Evolutionary conservation across 2,113 vertebrate genomes (phyloP).

Genomic region (western clawed frog (Xenopus tropicalis)): DNA sequence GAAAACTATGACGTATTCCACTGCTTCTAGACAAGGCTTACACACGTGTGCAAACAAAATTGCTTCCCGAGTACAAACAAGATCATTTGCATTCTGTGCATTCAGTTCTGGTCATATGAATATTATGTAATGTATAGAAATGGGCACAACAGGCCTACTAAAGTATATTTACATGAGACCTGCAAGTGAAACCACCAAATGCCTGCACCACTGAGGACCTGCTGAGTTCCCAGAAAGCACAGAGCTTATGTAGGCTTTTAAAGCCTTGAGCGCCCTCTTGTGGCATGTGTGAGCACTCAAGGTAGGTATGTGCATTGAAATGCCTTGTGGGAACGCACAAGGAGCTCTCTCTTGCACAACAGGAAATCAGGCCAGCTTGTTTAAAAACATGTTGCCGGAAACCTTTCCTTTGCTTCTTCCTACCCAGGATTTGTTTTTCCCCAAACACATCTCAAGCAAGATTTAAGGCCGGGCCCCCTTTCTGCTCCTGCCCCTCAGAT

Average conservation of each 20-base stretch:
- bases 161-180: no score
- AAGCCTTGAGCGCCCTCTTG: constrained; percentile 6
- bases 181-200: no score
- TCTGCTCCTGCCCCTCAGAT: neutral
- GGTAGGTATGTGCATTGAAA: neutral
- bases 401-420: constrained; percentile 37
- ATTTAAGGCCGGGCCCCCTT: constrained; percentile 7
- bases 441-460: constrained; percentile 24
- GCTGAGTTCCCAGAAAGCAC: no score
- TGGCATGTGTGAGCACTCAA: neutral
- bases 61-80: no score
- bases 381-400: constrained; percentile 42
- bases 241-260: neutral
- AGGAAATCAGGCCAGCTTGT: constrained; percentile 39
- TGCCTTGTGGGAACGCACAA: constrained; percentile 24
- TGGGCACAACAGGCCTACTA: no score
- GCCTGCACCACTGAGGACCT: no score
- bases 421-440: constrained; percentile 31
- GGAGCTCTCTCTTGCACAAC: constrained; percentile 15
- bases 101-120: no score
- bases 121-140: no score
- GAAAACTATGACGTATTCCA: no score
- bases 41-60: no score
- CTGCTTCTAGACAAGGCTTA: no score
- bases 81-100: no score